A percentile compares a stretch with the other conserved stretches of the same genome.
These are phyloP conservation scores for Gadopsis marmoratus DNA, from an alignment of 2,797 vertebrate genomes.

Conservation along the genomic window DNA sequence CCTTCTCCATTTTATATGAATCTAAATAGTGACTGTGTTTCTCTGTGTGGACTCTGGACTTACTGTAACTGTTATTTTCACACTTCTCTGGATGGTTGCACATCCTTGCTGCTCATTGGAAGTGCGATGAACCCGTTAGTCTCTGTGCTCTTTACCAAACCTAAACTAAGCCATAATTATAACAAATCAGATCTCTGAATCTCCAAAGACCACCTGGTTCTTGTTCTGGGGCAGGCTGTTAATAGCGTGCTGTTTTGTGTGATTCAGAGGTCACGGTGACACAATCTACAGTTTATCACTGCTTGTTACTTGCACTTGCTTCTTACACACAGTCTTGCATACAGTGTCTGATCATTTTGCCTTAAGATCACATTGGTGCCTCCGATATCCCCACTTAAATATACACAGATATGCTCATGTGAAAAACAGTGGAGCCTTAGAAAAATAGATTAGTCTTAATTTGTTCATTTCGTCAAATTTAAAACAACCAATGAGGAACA, in stretches of 20 bases:
- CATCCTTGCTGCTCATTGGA: conserved; percentile 76
- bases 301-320: conserved; percentile 66
- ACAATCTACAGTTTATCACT: conserved; percentile 61
- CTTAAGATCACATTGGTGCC: conserved; percentile 84
- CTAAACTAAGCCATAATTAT: conserved; percentile 76
- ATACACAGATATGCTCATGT: conserved; percentile 37
- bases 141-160: conserved; percentile 73
- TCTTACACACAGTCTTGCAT: conserved; percentile 46
- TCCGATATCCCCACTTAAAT: conserved; percentile 62
- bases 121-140: conserved; percentile 63
- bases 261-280: conserved; percentile 61
- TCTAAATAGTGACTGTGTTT: conserved; percentile 49
- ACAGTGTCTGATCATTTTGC: conserved; percentile 72
- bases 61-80: conserved; percentile 74
- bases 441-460: conserved; percentile 19
- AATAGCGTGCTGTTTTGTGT: conserved; percentile 60
- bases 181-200: conserved; percentile 54
- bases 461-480: conserved; percentile 36
- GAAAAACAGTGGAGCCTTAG: conserved; percentile 30
- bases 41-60: conserved; percentile 66
- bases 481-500: conserved; percentile 27
- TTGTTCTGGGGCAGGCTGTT: conserved; percentile 52
- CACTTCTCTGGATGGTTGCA: conserved; percentile 74
- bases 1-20: conserved; percentile 50
- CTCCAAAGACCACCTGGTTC: conserved; percentile 63